Conservation (phyloP, 2,113 vertebrate genomes). For the Capreolus pygargus region DNA sequence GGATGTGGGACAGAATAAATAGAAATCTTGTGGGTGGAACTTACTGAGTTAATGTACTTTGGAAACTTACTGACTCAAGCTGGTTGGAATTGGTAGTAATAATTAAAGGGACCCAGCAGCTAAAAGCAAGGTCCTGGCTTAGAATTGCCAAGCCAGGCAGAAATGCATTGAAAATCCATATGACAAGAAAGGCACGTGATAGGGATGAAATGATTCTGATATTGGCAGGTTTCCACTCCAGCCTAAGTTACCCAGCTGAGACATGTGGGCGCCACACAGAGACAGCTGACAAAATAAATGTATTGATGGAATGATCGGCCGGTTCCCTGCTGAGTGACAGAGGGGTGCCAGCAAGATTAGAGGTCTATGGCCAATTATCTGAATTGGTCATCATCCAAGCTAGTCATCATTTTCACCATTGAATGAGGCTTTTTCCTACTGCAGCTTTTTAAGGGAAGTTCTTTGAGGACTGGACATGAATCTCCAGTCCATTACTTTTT, state of each 20-base stretch:
- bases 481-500: constrained; percentile 27
- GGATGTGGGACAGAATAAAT: not conserved
- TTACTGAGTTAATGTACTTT: not conserved
- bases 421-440: not conserved
- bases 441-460: constrained; percentile 11
- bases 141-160: constrained; percentile 62
- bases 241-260: constrained; percentile 50
- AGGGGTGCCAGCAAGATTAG: constrained; percentile 6
- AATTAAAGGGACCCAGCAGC: constrained; percentile 56
- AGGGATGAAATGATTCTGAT: constrained; percentile 41
- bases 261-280: constrained; percentile 37
- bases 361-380: constrained; percentile 57
- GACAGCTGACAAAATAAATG: constrained; percentile 69
- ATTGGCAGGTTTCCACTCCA: constrained; percentile 63
- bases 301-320: constrained; percentile 43
- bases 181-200: constrained; percentile 37
- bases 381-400: constrained; percentile 55
- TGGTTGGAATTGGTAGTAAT: constrained; percentile 39
- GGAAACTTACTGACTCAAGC: constrained; percentile 18
- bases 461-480: constrained; percentile 19
- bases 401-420: constrained; percentile 8
- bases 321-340: constrained; percentile 32
- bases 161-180: constrained; percentile 60
- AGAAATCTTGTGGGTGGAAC: not conserved
- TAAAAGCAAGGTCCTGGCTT: constrained; percentile 59